These are phyloP conservation scores for Gibbula magus DNA, from an alignment of 2,888 invertebrate genomes.

Conservation along the genomic window DNA sequence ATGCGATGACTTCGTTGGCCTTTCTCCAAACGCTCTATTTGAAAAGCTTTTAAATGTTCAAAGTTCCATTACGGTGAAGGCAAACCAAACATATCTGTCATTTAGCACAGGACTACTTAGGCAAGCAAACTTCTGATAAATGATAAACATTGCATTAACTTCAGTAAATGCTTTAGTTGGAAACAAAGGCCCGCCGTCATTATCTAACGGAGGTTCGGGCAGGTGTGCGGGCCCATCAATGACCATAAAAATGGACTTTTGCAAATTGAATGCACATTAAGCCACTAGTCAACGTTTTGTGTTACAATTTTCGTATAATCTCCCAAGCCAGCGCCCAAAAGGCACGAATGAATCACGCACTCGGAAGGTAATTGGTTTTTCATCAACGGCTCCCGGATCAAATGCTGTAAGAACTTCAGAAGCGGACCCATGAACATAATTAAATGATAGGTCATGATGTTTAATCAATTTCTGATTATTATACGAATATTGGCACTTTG, in stretches of 20 bases:
- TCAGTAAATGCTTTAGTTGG: neutral
- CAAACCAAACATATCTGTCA: neutral
- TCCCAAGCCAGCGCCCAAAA: too few relatives aligned
- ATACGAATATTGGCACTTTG: too few relatives aligned
- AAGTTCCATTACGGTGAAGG: neutral
- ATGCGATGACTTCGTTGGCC: too few relatives aligned
- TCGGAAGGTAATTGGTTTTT: too few relatives aligned
- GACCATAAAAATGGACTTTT: neutral
- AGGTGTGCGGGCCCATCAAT: neutral
- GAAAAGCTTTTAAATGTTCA: conserved; percentile 5
- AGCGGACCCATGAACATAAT: too few relatives aligned
- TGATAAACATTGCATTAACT: neutral
- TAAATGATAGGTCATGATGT: too few relatives aligned
- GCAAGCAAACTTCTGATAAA: neutral
- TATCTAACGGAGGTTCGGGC: neutral
- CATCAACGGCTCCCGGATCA: too few relatives aligned
- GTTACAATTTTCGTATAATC: neutral
- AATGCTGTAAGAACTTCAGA: too few relatives aligned
- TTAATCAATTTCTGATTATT: too few relatives aligned
- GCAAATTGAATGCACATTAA: neutral
- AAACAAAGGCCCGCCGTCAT: neutral
- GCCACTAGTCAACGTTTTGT: neutral
- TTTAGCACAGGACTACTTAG: neutral
- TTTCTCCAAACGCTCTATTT: neutral
- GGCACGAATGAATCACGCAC: too few relatives aligned